Base-by-base conservation (phyloP, 2,797 vertebrate genomes). In the Hephaestus fuliginosus region DNA sequence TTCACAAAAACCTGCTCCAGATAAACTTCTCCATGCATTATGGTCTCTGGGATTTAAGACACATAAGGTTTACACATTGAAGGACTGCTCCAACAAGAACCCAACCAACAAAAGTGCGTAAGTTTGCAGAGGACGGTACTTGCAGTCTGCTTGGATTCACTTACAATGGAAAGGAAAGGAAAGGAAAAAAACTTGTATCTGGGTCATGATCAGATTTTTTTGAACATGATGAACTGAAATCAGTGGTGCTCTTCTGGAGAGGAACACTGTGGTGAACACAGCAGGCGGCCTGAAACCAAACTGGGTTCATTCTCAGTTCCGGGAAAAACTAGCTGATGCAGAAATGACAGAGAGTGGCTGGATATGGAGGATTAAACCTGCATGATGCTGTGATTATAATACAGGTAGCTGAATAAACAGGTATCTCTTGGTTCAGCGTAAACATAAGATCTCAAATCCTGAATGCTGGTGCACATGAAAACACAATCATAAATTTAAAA, bases 1-100 rank as follows among this genome's bases (percentile, higher is more conserved):
- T 15, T 33, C 11, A 44, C 60, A 52, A n/a, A 49, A 25, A 18
- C 17, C 17, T 1, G 12, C 1, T 2, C 30, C n/a, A 44, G 43
- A 65, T 64, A 6, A 65, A 51, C 76, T 4, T 36, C 36, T 69
- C 28, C 57, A 51, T 61, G 62, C 30, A 2, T 33, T 33, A 36
- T 1, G 52, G 55, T 4, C 9, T 55, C 39, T 12, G n/a, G 18
- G 30, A 7, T 39, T 60, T 65, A 12, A 30, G 25, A 51, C 7
- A 41, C 7, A 13, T 6, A 18, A 25, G 11, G 65, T 43, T 55
- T 55, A 12, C 15, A 7, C 44, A 28, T 18, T 20, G 25, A 28
- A 69, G 36, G 36, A 55, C 39, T 7, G 1, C 36, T 53, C 65
- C 20, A 11, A 12, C 14, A 30, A 2, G 7, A 39, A 39, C 1